Evolutionary conservation across 2,888 invertebrate genomes (phyloP).

Genomic region (Sussaba pulchella): DNA sequence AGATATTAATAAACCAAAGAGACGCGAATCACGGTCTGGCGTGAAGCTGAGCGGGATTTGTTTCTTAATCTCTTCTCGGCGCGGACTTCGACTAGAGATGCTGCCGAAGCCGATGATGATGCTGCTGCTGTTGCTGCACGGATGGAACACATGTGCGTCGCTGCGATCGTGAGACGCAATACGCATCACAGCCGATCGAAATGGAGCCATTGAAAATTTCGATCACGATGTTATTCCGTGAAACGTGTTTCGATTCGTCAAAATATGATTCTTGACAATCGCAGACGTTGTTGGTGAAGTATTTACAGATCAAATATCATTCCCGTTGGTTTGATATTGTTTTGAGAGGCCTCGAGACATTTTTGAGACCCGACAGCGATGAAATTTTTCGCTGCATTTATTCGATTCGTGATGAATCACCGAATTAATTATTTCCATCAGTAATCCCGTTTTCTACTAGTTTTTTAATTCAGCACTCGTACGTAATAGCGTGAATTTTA

Average conservation of each 20-base stretch:
- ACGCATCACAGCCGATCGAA: slow-evolving; percentile 17
- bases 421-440: no score
- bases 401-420: no score
- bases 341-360: background rate
- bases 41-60: slow-evolving; percentile 56
- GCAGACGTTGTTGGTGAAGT: background rate
- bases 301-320: background rate
- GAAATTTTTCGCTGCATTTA: background rate
- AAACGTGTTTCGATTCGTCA: slow-evolving; percentile 52
- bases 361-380: background rate
- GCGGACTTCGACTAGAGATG: slow-evolving; percentile 21
- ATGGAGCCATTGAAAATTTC: slow-evolving; percentile 46
- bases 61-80: slow-evolving; percentile 63
- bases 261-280: slow-evolving; percentile 42
- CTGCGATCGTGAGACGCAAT: slow-evolving; percentile 28
- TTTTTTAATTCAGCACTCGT: no score
- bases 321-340: background rate
- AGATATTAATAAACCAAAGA: slow-evolving; percentile 70
- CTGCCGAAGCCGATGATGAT: background rate
- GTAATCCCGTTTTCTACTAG: no score
- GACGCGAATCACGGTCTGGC: slow-evolving; percentile 56
- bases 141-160: slow-evolving; percentile 16
- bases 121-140: slow-evolving; percentile 6
- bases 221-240: slow-evolving; percentile 55
- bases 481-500: no score